These are phyloP conservation scores for Motacilla alba DNA, from an alignment of 2,113 vertebrate species.

Conservation along the genomic window DNA sequence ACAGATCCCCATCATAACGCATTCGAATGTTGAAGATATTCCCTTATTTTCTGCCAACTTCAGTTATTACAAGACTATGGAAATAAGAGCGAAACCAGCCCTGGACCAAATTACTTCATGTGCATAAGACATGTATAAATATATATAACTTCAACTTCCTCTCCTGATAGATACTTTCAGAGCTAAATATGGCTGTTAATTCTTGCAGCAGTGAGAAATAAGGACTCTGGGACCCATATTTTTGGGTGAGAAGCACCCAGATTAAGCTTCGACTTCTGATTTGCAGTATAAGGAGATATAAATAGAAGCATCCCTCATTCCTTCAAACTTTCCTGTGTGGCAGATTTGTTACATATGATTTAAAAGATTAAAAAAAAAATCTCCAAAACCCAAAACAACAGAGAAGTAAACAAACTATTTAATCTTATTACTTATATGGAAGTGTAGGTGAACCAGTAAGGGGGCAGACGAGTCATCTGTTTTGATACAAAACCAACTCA, in stretches of 20 bases:
- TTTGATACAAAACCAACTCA: constrained; percentile 48
- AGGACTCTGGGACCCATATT: not conserved
- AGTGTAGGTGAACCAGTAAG: constrained; percentile 39
- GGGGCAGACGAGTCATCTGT: constrained; percentile 43
- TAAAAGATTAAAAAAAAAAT: not conserved
- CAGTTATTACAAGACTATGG: not conserved
- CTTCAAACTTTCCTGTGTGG: not conserved
- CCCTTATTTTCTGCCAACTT: not conserved
- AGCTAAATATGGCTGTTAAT: not conserved
- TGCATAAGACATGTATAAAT: not conserved
- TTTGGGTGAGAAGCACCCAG: not conserved
- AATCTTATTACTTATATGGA: not conserved
- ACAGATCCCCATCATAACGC: rapidly evolving
- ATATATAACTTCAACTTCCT: not conserved
- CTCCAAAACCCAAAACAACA: not conserved
- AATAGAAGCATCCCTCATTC: constrained; percentile 35
- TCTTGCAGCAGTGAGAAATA: not conserved
- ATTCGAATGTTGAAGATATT: not conserved
- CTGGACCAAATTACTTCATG: not conserved
- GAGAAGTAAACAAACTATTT: constrained; percentile 20
- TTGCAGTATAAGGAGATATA: not conserved
- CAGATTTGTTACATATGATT: not conserved
- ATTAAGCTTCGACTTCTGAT: not conserved
- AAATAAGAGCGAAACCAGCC: not conserved
- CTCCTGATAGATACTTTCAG: not conserved